Conservation (phyloP, 37 sponge, comb jelly and placozoan genomes). For the Tethya wilhelma region DNA sequence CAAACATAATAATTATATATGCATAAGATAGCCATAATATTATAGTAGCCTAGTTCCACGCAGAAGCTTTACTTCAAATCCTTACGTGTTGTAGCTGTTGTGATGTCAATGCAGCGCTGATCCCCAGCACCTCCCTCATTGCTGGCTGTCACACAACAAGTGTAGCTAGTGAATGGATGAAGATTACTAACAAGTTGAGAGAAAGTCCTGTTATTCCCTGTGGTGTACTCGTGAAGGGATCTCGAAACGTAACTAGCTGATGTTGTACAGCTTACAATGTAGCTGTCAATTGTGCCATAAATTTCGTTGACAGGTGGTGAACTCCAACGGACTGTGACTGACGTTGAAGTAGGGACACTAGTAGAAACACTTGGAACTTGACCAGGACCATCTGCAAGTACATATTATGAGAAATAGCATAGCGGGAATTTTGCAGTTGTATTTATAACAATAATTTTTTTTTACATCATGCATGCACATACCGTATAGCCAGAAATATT, state of each 20-base stretch:
- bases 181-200: not conserved
- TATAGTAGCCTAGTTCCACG: too few relatives aligned
- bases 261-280: not conserved
- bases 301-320: not conserved
- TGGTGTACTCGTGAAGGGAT: too few relatives aligned
- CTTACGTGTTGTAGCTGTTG: not conserved
- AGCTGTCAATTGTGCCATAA: not conserved
- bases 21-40: too few relatives aligned
- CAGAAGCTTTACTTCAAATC: not conserved
- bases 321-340: not conserved
- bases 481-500: too few relatives aligned
- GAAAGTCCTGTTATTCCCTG: not conserved
- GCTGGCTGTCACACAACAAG: conserved; percentile 10
- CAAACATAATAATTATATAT: too few relatives aligned
- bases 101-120: not conserved
- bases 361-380: not conserved
- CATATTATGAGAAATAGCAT: not conserved
- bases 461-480: too few relatives aligned
- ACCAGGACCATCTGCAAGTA: not conserved
- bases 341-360: not conserved
- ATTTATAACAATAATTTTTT: not conserved
- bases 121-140: not conserved
- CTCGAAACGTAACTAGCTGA: not conserved
- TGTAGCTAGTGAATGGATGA: conserved; percentile 6
- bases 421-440: not conserved